phyloP scores from a whole-genome alignment of 2,797 vertebrate genomes.

The Aplochiton taeniatus region DNA sequence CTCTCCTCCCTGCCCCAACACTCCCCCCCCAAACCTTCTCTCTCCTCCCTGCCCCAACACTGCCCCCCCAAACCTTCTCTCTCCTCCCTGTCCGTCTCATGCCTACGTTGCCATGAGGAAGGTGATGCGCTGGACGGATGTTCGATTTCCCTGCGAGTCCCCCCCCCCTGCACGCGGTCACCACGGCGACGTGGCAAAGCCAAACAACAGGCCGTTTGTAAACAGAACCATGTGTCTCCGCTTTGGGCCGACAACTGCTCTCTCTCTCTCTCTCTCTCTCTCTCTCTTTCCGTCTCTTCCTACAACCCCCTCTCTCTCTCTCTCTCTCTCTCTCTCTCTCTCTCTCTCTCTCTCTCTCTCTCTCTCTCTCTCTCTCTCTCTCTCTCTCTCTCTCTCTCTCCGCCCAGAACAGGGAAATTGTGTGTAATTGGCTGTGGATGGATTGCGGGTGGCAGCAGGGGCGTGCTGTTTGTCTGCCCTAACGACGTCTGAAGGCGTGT shows the following conservation, averaged over 20 bases:
- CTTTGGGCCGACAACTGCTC: constrained; percentile 52
- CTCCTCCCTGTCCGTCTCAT: not conserved
- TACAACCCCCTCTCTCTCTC: constrained; percentile 3
- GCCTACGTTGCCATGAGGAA: too few relatives aligned
- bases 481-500: constrained; percentile 72
- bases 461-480: constrained; percentile 70
- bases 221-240: constrained; percentile 72
- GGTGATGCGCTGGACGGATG: not conserved
- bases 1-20: not conserved
- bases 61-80: not conserved
- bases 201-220: constrained; percentile 65
- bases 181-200: constrained; percentile 52
- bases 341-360: constrained; percentile 16
- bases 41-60: not conserved
- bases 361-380: constrained; percentile 33
- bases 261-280: constrained; percentile 43
- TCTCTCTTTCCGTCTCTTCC: not conserved
- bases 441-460: constrained; percentile 72
- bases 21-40: not conserved
- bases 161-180: not conserved
- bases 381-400: constrained; percentile 25
- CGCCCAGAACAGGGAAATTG: constrained; percentile 73
- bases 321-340: constrained; percentile 30
- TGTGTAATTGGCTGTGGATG: constrained; percentile 72
- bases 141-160: not conserved